Evolutionary conservation across 1,140 invertebrate genomes (phyloP), one percentile per base, ranked within the genome.

Genomic region (Caerostris darwini): DNA sequence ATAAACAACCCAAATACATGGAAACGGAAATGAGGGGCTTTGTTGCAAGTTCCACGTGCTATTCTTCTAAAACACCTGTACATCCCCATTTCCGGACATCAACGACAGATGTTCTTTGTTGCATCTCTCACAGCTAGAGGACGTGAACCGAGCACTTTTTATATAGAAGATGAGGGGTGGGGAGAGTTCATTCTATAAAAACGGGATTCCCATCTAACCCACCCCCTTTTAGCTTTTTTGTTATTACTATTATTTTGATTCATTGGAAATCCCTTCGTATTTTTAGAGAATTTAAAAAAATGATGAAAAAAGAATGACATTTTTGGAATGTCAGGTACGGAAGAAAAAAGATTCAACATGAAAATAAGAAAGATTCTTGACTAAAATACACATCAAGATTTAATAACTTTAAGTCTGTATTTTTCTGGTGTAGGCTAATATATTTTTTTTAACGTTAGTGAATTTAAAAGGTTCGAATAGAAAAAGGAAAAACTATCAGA

Each of bases 1-100:
- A 91, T 91, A 91, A 91, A 91, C 90, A 91, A 14, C 34, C 77
- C 61, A 85, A 57, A 67, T 58, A 92, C 77, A 85, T 85, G 81
- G 90, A 92, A 92, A 90, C 89, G 89, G 89, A 90, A 90, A 85
- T 57, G 82, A 58, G 77, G 61, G 58, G 50, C 54, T 92, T 92
- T 83, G 77, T 92, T 85, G 56, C 90, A 34, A 53, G 57, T 59
- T 59, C 64, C 17, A 53, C 90, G 34, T 82, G 56, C 19, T 82
- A 77, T 77, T 77, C 71, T 77, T 77, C 71, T 50, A 53, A 5
- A 92, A 92, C 90, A 92, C 90, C 85, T 81, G 85, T 85, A 81
- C 81, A 61, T 17, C 57, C 8, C 57, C 57, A 14, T 92, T 92
- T 81, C 90, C 58, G 90, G 12, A 58, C 50, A 34, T 10, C 14